Percentiles rank a stretch among this genome's conserved stretches.
phyloP scores from a whole-genome alignment of 2,888 invertebrate genomes.

The Parapristionchus giblindavisi region DNA sequence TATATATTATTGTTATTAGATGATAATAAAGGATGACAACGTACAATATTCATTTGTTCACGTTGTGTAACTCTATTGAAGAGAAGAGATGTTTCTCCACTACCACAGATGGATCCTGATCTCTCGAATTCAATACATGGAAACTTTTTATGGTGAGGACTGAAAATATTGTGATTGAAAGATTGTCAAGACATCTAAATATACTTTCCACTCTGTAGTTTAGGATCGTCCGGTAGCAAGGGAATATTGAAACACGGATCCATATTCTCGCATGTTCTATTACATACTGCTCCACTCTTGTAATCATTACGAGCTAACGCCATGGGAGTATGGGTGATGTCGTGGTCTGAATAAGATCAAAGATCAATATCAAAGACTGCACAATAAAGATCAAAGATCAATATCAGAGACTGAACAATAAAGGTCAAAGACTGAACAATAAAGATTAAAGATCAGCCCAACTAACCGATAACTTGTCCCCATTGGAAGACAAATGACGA shows the following conservation, averaged over 20 bases:
- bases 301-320: slow-evolving; percentile 76
- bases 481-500: slow-evolving; percentile 99
- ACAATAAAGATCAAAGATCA: background rate
- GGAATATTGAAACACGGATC: slow-evolving; percentile 98
- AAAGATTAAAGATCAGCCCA: background rate
- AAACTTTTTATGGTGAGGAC: slow-evolving; percentile 72
- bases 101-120: slow-evolving; percentile 94
- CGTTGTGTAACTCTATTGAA: slow-evolving; percentile 84
- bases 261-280: slow-evolving; percentile 84
- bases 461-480: slow-evolving; percentile 86
- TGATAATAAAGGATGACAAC: slow-evolving; percentile 26
- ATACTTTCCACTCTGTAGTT: slow-evolving; percentile 74
- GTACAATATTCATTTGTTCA: slow-evolving; percentile 79
- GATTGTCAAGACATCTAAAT: background rate
- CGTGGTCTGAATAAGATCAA: slow-evolving; percentile 80
- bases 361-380: background rate
- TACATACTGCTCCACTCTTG: slow-evolving; percentile 66
- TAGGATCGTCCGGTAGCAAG: slow-evolving; percentile 86
- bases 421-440: background rate
- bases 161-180: background rate
- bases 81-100: slow-evolving; percentile 92
- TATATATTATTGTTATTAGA: too few species aligned
- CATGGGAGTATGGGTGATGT: slow-evolving; percentile 91
- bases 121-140: slow-evolving; percentile 92
- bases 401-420: background rate